Percentiles rank a stretch among this genome's conserved stretches.
Evolutionary conservation across 2,113 vertebrate genomes (phyloP).

Genomic region (Ranitomeya variabilis): DNA sequence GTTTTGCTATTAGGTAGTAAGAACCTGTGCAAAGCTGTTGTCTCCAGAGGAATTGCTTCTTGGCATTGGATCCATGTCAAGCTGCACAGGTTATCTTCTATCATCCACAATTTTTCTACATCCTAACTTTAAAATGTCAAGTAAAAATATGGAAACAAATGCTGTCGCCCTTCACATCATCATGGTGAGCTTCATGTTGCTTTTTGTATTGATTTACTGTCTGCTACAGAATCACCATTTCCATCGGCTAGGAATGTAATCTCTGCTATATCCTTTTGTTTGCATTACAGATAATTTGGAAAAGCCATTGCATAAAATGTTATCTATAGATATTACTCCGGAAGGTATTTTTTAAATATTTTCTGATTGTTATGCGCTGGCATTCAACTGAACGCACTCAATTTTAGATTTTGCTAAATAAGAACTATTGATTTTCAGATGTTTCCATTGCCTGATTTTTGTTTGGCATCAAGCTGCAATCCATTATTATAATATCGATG

Average conservation of each 20-base stretch:
- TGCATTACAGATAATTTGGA: constrained; percentile 44
- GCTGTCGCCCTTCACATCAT: neutral
- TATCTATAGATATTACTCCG: constrained; percentile 47
- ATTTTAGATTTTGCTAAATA: neutral
- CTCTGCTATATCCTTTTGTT: constrained; percentile 35
- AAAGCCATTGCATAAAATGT: constrained; percentile 33
- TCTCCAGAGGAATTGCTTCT: too few species aligned
- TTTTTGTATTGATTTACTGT: constrained; percentile 23
- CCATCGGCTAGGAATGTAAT: constrained; percentile 31
- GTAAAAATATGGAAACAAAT: neutral
- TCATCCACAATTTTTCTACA: neutral
- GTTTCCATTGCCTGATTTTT: neutral
- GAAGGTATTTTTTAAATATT: constrained; percentile 38
- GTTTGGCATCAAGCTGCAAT: neutral
- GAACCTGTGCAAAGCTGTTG: too few species aligned
- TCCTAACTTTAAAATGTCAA: neutral
- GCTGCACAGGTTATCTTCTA: neutral
- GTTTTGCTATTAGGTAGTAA: too few species aligned
- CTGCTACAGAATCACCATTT: neutral
- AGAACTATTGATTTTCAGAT: neutral
- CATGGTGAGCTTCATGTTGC: neutral
- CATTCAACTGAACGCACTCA: neutral
- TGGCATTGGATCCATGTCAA: too few species aligned
- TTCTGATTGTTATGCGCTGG: constrained; percentile 20
- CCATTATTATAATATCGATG: neutral